Percentiles rank a stretch among this genome's conserved stretches.
Conservation (phyloP, 2,113 vertebrate genomes). For the Muntiacus muntjak region DNA sequence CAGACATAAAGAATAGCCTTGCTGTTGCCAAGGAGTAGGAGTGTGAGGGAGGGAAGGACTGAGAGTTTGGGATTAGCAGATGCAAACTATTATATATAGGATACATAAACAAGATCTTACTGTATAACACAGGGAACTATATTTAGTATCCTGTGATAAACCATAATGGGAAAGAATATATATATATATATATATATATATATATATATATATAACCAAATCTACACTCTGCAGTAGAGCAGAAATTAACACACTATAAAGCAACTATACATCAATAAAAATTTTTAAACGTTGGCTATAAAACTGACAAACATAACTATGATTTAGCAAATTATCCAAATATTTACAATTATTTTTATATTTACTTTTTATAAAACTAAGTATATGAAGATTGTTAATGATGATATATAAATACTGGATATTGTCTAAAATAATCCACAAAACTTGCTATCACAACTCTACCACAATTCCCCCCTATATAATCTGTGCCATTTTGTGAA, state of each 20-base stretch:
- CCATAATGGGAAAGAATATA: background rate
- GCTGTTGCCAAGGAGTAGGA: background rate
- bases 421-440: background rate
- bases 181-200: background rate
- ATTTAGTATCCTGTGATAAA: background rate
- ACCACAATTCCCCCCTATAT: background rate
- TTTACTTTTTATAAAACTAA: background rate
- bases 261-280: background rate
- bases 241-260: background rate
- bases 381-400: background rate
- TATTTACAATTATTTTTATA: background rate
- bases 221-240: background rate
- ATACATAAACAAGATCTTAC: background rate
- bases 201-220: background rate
- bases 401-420: background rate
- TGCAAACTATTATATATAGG: background rate
- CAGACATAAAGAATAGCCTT: background rate
- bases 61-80: background rate
- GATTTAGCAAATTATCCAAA: background rate
- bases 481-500: background rate
- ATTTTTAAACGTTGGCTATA: background rate
- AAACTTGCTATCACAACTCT: background rate
- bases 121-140: background rate
- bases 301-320: background rate
- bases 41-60: background rate